Evolutionary conservation across 2,113 vertebrate genomes (phyloP), one percentile per base, ranked within the genome.

Genomic region (Dasypus novemcinctus): DNA sequence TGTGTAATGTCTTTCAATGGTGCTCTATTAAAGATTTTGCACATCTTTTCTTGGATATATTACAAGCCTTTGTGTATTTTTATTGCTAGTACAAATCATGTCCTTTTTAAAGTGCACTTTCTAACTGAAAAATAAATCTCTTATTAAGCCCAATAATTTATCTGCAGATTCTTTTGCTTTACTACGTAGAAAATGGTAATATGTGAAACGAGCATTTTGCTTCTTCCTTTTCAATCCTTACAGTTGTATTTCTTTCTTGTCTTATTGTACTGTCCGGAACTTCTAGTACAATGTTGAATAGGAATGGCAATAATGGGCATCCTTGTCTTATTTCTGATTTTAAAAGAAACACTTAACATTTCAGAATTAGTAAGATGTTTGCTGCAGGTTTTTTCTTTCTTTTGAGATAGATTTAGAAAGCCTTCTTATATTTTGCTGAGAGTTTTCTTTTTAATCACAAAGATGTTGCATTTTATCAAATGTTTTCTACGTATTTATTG

Each of bases 131-230:
- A 85, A 75, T 41, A 7, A 49, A 49, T 93, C 29, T 94, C 25
- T 83, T 85, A 76, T 20, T 72, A 84, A 81, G 4, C 83, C 23
- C 90, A 81, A 72, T 54, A 72, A 79, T 87, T 83, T 90, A 33
- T 76, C 61, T 59, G 14, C 85, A 90, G 43, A 43, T 85, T 46
- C 94, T 41, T 93, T 95, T 81, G 52, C 14, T 96, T 95, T 92
- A 71, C 76, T 92, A 18, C 64, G 61, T 71, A 69, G 43, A 87
- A 89, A 97, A 64, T 80, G 27, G 54, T 89, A 41, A 72, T 46
- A 14, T 93, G 6, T 72, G 63, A 68, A 61, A 66, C 52, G 4
- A 41, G 29, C 69, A 21, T 68, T 91, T 87, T 61, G 15, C 76
- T 82, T 86, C 71, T 82, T 83, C 79, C 43, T 81, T 88, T 96